These are phyloP conservation scores for Hydroisotoma schaefferi DNA, from an alignment of 2,888 invertebrate species.

Conservation along the genomic window DNA sequence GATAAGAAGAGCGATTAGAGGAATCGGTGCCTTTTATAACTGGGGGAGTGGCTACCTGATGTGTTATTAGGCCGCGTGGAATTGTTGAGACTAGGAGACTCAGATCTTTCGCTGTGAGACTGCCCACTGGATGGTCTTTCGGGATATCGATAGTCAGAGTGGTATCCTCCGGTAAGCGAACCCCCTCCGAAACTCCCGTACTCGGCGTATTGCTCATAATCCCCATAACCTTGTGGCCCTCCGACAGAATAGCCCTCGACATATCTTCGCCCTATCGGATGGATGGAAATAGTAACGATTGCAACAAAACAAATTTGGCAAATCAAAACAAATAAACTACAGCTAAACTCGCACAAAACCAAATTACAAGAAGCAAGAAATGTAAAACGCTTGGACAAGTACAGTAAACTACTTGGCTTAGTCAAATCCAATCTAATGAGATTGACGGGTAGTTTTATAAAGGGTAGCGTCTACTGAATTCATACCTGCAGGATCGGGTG, in stretches of 20 bases:
- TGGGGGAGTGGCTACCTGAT: slow-evolving; percentile 44
- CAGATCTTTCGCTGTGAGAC: slow-evolving; percentile 59
- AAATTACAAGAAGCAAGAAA: too few relatives aligned
- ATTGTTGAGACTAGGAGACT: slow-evolving; percentile 57
- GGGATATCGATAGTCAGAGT: slow-evolving; percentile 47
- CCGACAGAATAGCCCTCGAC: slow-evolving; percentile 17
- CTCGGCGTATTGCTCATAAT: slow-evolving; percentile 57
- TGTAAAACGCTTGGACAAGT: too few relatives aligned
- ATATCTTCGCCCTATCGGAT: background rate
- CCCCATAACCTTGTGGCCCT: slow-evolving; percentile 55
- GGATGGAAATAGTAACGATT: slow-evolving; percentile 13
- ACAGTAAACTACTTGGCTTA: too few relatives aligned
- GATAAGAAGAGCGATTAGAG: background rate
- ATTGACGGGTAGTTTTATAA: too few relatives aligned
- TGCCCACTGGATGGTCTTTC: slow-evolving; percentile 56
- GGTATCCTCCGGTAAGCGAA: slow-evolving; percentile 42
- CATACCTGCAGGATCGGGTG: slow-evolving; percentile 47
- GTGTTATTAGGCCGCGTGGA: slow-evolving; percentile 51
- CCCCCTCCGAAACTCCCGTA: slow-evolving; percentile 42
- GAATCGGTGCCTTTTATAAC: too few relatives aligned
- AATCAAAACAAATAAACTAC: slow-evolving; percentile 16
- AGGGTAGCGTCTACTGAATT: too few relatives aligned
- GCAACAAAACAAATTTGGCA: slow-evolving; percentile 18
- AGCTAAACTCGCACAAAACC: too few relatives aligned
- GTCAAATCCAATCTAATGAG: too few relatives aligned